Percentiles rank a stretch among this genome's conserved stretches.
These are phyloP conservation scores for Epirrita christyi DNA, from an alignment of 2,888 invertebrate genomes.

Conservation along the genomic window DNA sequence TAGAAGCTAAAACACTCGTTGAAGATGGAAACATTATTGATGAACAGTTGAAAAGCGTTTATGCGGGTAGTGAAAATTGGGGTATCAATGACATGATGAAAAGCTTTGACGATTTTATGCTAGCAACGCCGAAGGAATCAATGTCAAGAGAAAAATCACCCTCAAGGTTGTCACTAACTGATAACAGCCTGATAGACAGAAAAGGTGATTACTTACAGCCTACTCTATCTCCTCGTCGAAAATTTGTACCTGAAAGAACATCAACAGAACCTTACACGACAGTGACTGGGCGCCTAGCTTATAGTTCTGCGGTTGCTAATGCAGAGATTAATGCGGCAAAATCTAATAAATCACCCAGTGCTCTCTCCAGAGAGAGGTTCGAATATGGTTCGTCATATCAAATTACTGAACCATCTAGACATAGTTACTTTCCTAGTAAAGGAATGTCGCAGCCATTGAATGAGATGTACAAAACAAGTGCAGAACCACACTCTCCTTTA, in stretches of 20 bases:
- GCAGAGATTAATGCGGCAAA: conserved; percentile 85
- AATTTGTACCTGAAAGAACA: conserved; percentile 82
- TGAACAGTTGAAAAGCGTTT: conserved; percentile 88
- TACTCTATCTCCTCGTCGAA: conserved; percentile 84
- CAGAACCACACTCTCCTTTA: conserved; percentile 86
- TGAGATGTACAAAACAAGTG: conserved; percentile 76
- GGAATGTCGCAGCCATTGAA: conserved; percentile 68
- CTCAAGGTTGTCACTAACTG: conserved; percentile 86
- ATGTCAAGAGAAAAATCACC: conserved; percentile 83
- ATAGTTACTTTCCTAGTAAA: conserved; percentile 71
- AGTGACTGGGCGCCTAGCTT: conserved; percentile 87
- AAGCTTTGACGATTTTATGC: conserved; percentile 85
- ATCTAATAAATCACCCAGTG: conserved; percentile 77
- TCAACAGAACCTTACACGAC: conserved; percentile 87
- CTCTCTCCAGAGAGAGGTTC: conserved; percentile 84
- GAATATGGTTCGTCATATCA: conserved; percentile 84
- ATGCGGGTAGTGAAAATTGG: conserved; percentile 88
- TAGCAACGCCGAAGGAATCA: conserved; percentile 80
- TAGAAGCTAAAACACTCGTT: conserved; percentile 84
- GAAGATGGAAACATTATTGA: conserved; percentile 88
- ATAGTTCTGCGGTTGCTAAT: conserved; percentile 88
- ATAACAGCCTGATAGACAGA: conserved; percentile 86
- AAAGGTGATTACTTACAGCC: conserved; percentile 86
- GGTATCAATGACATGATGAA: conserved; percentile 87
- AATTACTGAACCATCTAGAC: conserved; percentile 64